phyloP scores from a whole-genome alignment of 2,113 vertebrate genomes.

The Xiphophorus hellerii region DNA sequence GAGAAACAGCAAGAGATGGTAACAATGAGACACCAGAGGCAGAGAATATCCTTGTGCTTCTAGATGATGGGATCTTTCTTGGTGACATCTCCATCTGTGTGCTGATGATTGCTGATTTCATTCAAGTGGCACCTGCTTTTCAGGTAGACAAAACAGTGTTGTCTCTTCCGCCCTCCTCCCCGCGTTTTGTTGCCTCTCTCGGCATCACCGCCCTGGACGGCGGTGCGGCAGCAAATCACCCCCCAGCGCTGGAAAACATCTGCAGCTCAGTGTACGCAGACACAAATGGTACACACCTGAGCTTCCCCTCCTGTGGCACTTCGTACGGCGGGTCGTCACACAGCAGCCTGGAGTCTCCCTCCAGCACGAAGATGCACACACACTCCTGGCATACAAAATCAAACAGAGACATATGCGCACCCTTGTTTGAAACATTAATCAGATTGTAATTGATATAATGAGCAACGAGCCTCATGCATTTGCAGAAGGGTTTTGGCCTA shows the following conservation, averaged over 20 bases:
- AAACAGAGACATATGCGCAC: conserved; percentile 3
- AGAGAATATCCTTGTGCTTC: conserved; percentile 11
- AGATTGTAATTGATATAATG: conserved; percentile 33
- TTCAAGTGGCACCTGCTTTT: conserved; percentile 44
- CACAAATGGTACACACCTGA: conserved; percentile 72
- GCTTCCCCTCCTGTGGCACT: conserved; percentile 85
- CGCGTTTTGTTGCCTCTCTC: conserved; percentile 18
- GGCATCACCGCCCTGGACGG: conserved; percentile 11
- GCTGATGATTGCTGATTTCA: conserved; percentile 32
- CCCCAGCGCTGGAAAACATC: conserved; percentile 35
- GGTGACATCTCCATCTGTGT: conserved; percentile 15
- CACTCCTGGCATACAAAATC: conserved; percentile 83
- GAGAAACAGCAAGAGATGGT: not conserved
- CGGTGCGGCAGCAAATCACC: conserved; percentile 28
- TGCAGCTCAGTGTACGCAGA: conserved; percentile 3
- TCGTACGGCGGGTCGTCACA: conserved; percentile 89
- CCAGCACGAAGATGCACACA: conserved; percentile 88
- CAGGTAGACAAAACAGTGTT: conserved; percentile 31
- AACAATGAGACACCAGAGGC: conserved; percentile 11
- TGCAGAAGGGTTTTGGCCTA: conserved; percentile 14
- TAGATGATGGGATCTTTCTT: conserved; percentile 15
- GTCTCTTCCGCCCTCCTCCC: not conserved
- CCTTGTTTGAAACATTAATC: conserved; percentile 38
- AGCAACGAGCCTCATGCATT: conserved; percentile 36
- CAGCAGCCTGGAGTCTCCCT: conserved; percentile 82